Conservation (phyloP, 1,140 invertebrate genomes). For the Bombus turneri region DNA sequence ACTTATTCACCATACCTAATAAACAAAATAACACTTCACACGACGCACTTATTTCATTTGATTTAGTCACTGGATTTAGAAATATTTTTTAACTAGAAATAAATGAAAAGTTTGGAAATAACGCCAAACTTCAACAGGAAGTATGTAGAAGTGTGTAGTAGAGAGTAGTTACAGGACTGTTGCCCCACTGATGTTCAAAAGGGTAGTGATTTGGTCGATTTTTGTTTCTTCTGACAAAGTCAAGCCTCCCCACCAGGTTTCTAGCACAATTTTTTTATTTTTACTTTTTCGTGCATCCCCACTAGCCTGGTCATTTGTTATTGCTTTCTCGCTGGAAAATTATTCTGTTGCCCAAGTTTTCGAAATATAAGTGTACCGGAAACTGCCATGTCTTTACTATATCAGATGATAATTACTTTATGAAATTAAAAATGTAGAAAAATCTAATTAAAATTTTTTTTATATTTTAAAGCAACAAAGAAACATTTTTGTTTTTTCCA, state of each 20-base stretch:
- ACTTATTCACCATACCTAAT: background rate
- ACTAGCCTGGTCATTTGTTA: background rate
- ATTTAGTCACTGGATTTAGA: background rate
- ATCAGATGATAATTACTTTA: background rate
- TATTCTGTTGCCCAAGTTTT: background rate
- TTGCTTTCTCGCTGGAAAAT: background rate
- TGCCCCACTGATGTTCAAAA: slow-evolving; percentile 20
- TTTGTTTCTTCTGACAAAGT: slow-evolving; percentile 44
- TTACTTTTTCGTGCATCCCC: background rate
- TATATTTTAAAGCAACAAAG: too few species aligned
- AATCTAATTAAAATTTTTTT: background rate
- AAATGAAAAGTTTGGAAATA: background rate
- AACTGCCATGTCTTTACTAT: background rate
- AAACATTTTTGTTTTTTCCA: too few species aligned
- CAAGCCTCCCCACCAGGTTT: slow-evolving; percentile 30
- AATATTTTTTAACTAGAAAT: background rate
- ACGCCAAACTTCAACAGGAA: background rate
- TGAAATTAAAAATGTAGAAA: background rate
- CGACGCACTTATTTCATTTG: background rate
- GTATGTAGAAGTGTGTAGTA: background rate
- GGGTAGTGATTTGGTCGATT: slow-evolving; percentile 29
- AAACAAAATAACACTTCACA: background rate
- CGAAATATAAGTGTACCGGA: background rate
- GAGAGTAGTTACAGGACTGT: background rate
- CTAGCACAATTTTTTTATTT: slow-evolving; percentile 11